Evolutionary conservation across 64 coral and sea anemone genomes (phyloP).

Genomic region (Montipora sp.): DNA sequence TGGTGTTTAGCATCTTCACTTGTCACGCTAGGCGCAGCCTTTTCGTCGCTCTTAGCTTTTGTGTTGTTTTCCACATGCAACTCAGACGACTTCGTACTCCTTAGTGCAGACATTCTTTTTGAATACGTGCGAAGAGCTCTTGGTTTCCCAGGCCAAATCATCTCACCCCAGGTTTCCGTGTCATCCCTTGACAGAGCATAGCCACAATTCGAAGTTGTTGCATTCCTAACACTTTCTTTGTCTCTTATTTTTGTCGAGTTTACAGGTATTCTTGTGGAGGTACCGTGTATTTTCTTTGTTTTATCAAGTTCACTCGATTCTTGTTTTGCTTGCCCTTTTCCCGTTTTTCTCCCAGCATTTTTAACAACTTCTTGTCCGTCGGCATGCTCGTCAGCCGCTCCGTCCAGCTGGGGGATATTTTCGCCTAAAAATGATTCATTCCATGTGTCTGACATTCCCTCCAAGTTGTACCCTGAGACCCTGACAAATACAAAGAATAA

Average conservation of each 20-base stretch:
- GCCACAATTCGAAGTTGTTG: background rate
- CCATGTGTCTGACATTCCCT: slow-evolving; percentile 78
- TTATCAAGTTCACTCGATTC: background rate
- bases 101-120: background rate
- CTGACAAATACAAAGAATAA: slow-evolving; percentile 11
- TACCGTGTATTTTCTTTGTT: background rate
- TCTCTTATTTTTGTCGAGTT: background rate
- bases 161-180: background rate
- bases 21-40: background rate
- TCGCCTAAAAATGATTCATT: slow-evolving; percentile 57
- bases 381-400: slow-evolving; percentile 59
- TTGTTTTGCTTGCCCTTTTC: background rate
- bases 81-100: background rate
- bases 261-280: background rate
- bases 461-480: slow-evolving; percentile 62
- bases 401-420: slow-evolving; percentile 83
- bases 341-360: background rate
- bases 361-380: background rate
- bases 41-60: background rate
- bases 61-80: background rate
- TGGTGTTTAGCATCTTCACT: background rate
- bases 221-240: background rate
- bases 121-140: background rate
- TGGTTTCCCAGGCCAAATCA: slow-evolving; percentile 8
- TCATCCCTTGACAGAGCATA: no score